phyloP scores from a whole-genome alignment of 2,888 invertebrate genomes.

The Asteroscopus sphinx region DNA sequence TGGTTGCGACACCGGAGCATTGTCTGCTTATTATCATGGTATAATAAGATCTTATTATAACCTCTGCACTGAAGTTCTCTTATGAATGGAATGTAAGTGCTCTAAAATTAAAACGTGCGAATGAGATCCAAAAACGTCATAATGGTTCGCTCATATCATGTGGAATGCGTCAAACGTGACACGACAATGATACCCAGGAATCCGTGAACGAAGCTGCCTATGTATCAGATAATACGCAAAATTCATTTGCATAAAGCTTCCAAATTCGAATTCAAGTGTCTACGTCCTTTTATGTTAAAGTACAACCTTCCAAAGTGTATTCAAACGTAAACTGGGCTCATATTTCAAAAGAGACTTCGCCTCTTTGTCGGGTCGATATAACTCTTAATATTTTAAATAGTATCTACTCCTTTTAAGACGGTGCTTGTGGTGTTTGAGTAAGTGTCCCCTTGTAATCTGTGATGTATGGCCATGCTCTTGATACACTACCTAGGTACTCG shows the following conservation, averaged over 20 bases:
- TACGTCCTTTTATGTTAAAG: slow-evolving; percentile 34
- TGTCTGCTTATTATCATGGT: too few relatives aligned
- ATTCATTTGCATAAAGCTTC: slow-evolving; percentile 38
- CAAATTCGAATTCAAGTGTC: slow-evolving; percentile 23
- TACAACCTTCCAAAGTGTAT: slow-evolving; percentile 37
- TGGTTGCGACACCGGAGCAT: slow-evolving; percentile 76
- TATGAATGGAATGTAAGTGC: slow-evolving; percentile 55
- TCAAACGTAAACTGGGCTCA: slow-evolving; percentile 49
- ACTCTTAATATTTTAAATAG: slow-evolving; percentile 61
- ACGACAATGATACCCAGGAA: slow-evolving; percentile 48
- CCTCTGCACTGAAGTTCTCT: slow-evolving; percentile 65
- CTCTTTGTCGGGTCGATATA: slow-evolving; percentile 52
- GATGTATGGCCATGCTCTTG: slow-evolving; percentile 63
- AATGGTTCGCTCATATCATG: slow-evolving; percentile 48
- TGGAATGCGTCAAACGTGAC: slow-evolving; percentile 55
- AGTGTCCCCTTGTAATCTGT: slow-evolving; percentile 67
- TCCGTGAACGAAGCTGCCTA: slow-evolving; percentile 27
- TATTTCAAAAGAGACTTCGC: slow-evolving; percentile 56
- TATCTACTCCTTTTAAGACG: slow-evolving; percentile 62
- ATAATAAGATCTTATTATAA: too few relatives aligned
- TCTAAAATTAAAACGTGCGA: slow-evolving; percentile 58
- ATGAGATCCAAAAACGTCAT: slow-evolving; percentile 60
- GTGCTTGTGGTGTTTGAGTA: slow-evolving; percentile 65
- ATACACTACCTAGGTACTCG: slow-evolving; percentile 54
- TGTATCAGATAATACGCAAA: slow-evolving; percentile 20